Base-by-base conservation (phyloP, 2,797 vertebrate species). In the Acanthornis magna region DNA sequence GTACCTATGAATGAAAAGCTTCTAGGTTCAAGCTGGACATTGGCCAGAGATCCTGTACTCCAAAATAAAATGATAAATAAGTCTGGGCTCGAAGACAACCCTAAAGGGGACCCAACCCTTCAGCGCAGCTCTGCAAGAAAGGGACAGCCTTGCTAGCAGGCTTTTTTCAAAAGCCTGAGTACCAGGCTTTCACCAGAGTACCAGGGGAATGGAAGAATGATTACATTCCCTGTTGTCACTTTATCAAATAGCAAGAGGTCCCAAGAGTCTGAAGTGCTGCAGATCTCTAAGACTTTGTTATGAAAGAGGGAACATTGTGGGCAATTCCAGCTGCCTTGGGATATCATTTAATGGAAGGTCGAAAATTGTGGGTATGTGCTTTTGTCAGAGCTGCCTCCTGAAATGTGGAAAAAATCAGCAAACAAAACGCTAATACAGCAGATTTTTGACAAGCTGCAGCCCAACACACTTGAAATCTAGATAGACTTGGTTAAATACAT, bases 401-500 rank as follows among this genome's bases (percentile, higher is more conserved):
- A 65, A 86, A 93, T 47, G 8, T 73, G 34, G 34, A 63, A 86
- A 85, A 93, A 75, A 68, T 47, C 51, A 54, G 48, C 74, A 89
- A 68, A 16, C 45, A 87, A 47, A 91, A 84, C 54, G 55, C 70
- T 91, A 83, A 83, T 54, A 38, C 42, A 93, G 82, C 55, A 80
- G 38, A 45, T 73, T 91, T 84, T 21, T 90, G 51, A 75, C 83
- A 86, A 70, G 54, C 55, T 86, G 73, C 79, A 95, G 88, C 54
- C 51, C 16, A 76, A 76, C 79, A 86, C 42, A 34, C 4, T 48
- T 48, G 42, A 88, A 92, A 90, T 94, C 60, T 21, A 50, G 25
- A 72, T 22, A 96, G 51, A 86, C 62, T 72, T 78, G 73, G 75
- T 90, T 36, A 91, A 93, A 94, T 30, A 55, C 25, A 60, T 22